Base-by-base conservation (phyloP, 1,140 invertebrate species). In the Andricus grossulariae region DNA sequence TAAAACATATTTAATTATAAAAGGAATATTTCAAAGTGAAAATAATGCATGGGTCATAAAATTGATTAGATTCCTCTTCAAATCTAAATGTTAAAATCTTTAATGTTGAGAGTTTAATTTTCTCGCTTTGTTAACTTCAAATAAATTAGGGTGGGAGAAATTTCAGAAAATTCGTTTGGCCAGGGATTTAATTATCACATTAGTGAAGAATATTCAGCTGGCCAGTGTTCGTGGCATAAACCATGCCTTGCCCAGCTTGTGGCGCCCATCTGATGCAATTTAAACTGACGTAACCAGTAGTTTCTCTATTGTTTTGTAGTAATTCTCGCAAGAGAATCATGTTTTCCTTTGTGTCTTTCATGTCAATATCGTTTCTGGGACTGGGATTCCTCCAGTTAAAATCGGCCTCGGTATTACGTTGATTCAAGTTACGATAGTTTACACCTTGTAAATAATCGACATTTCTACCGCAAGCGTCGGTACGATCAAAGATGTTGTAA, bases 261-360 rank as follows among this genome's bases (percentile, higher is more conserved):
- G 96, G 96, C 18, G 96, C 93, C 96, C 96, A 97, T 72, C 95
- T 92, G 49, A 97, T 95, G 82, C 96, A 97, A 92, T 97, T 97
- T 12, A 97, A 91, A 87, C 95, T 96, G 73, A 93, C 94, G 83
- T 92, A 93, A 72, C 91, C 93, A 25, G 93, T 83, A 50, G 92
- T 86, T 90, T 95, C 92, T 5, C 86, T 81, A 87, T 92, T 92
- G 73, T 91, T 93, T 83, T 96, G 94, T 79, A 94, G 93, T 16
- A 96, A 87, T 82, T 94, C 93, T 52, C 93, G 89, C 15, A 95
- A 85, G 51, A 93, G 89, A 70, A 93, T 89, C 81, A 94, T 91
- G 71, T 90, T 90, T 76, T 92, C 88, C 71, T 84, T 85, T 50
- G 18, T 86, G 70, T 84, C 81, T 54, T 85, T 85, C 49, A 81